Conservation (phyloP, 2,888 invertebrate genomes). For the Anarsia innoxiella region DNA sequence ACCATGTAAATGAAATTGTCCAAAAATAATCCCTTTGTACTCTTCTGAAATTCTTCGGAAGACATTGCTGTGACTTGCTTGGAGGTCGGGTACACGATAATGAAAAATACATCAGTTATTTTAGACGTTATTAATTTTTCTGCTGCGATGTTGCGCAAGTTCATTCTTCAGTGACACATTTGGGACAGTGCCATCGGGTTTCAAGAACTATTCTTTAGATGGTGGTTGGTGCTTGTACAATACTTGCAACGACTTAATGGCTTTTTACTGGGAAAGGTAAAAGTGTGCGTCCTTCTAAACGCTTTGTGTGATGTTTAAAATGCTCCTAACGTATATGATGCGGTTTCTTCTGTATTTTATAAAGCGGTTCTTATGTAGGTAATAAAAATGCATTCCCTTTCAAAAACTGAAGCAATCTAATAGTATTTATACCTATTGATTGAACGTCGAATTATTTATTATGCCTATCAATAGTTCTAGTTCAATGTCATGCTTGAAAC, state of each 20-base stretch:
- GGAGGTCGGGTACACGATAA: slow-evolving; percentile 7
- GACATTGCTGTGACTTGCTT: slow-evolving; percentile 1
- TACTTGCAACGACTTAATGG: neutral
- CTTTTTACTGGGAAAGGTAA: neutral
- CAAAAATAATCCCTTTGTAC: too few relatives aligned
- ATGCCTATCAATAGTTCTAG: neutral
- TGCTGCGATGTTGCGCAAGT: slow-evolving; percentile 3
- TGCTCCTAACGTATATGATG: too few relatives aligned
- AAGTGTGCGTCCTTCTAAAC: neutral
- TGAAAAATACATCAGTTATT: slow-evolving; percentile 3
- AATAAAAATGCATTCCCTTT: too few relatives aligned
- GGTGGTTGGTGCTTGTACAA: neutral
- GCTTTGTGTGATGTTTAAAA: neutral
- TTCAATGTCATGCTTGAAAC: slow-evolving; percentile 1
- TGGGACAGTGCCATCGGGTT: slow-evolving; percentile 2
- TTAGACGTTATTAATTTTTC: neutral
- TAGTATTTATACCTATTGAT: too few relatives aligned
- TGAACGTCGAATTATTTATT: slow-evolving; percentile 7
- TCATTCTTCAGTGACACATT: slow-evolving; percentile 3
- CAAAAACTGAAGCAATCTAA: too few relatives aligned
- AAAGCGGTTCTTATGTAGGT: too few relatives aligned
- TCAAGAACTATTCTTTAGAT: slow-evolving; percentile 1
- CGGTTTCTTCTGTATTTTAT: neutral
- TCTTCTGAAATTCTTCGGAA: slow-evolving; percentile 18
- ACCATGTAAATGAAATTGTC: slow-evolving; percentile 22